phyloP scores from a whole-genome alignment of 2,113 vertebrate genomes.

The Spermophilus dauricus region DNA sequence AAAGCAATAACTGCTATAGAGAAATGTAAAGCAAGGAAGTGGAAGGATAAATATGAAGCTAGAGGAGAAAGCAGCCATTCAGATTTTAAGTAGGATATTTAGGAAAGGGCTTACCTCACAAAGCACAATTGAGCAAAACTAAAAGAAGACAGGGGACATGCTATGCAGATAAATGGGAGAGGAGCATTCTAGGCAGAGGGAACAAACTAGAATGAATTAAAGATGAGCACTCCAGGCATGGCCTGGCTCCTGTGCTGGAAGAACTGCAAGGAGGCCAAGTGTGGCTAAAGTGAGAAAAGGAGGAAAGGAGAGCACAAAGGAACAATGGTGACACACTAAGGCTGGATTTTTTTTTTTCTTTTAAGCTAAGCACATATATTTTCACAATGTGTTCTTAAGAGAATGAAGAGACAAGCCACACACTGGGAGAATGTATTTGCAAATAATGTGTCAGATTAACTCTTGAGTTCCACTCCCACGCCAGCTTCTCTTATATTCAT shows the following conservation, averaged over 20 bases:
- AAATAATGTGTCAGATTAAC: no score
- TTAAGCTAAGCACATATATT: no score
- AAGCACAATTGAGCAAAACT: not conserved
- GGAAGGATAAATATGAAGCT: not conserved
- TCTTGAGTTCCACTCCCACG: no score
- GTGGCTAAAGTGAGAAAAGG: not conserved
- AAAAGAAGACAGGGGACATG: not conserved
- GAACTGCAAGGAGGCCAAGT: not conserved
- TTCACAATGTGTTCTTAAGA: no score
- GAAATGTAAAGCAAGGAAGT: slow-evolving; percentile 36
- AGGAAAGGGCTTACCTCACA: not conserved
- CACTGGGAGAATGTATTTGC: no score
- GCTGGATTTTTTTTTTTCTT: no score
- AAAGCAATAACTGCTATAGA: not conserved
- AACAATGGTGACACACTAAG: no score
- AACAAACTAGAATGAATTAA: not conserved
- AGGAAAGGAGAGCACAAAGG: not conserved
- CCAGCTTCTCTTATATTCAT: no score
- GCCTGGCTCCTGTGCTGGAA: not conserved
- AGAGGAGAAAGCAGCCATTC: not conserved
- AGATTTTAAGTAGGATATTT: not conserved
- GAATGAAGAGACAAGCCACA: no score
- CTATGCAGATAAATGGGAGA: not conserved
- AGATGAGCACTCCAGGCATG: not conserved
- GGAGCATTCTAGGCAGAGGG: not conserved